phyloP scores from a whole-genome alignment of 2,113 vertebrate genomes.

The Corapipo altera region DNA sequence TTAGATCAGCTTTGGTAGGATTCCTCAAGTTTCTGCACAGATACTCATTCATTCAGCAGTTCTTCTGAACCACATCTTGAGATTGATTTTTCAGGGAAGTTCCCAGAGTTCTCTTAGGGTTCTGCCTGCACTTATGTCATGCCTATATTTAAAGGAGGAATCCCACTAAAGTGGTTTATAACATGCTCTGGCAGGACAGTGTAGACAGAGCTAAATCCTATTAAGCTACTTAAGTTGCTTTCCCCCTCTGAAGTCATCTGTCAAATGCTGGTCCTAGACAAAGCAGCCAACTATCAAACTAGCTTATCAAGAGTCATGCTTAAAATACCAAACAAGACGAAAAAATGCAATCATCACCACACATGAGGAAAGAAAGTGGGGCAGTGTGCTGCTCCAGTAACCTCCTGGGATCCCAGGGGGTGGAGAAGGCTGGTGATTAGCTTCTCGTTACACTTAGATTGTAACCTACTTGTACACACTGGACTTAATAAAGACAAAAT shows the following conservation, averaged over 20 bases:
- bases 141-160: slow-evolving; percentile 49
- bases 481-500: not conserved
- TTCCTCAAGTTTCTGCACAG: not conserved
- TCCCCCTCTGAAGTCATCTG: slow-evolving; percentile 31
- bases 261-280: not conserved
- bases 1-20: not conserved
- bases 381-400: slow-evolving; percentile 38
- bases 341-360: not conserved
- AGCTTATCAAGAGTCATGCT: slow-evolving; percentile 13
- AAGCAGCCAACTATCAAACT: not conserved
- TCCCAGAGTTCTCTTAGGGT: not conserved
- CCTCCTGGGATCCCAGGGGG: slow-evolving; percentile 17
- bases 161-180: slow-evolving; percentile 51
- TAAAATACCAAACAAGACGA: slow-evolving; percentile 5
- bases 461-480: not conserved
- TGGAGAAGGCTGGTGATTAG: not conserved
- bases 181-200: not conserved
- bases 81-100: slow-evolving; percentile 32
- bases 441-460: not conserved
- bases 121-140: slow-evolving; percentile 22
- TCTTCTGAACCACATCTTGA: not conserved
- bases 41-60: not conserved
- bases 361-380: not conserved
- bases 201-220: slow-evolving; percentile 46
- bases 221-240: slow-evolving; percentile 59